phyloP scores from a whole-genome alignment of 1,140 invertebrate species.

The Ridgeia piscesae region DNA sequence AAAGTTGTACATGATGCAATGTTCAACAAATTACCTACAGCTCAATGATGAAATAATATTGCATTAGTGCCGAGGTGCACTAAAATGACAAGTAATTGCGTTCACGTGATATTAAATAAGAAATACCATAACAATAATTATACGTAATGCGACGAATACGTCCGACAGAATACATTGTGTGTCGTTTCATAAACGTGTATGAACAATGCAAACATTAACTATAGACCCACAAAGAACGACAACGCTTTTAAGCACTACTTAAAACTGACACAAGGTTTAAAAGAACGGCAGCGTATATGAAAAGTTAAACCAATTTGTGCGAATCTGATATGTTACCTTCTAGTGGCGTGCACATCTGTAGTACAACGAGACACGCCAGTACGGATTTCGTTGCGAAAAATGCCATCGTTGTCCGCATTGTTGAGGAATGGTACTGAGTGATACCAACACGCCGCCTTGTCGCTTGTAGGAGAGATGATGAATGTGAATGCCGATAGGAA shows the following conservation, averaged over 20 bases:
- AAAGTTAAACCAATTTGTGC: not conserved
- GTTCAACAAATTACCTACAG: no score
- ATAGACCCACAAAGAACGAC: not conserved
- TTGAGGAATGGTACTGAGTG: not conserved
- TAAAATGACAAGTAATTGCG: no score
- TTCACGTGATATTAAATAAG: no score
- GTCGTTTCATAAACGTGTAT: no score
- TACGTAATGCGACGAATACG: no score
- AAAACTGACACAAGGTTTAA: not conserved
- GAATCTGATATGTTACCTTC: not conserved
- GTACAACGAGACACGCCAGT: not conserved
- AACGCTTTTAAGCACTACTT: not conserved
- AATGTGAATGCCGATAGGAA: not conserved
- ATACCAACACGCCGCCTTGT: no score
- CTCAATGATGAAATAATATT: no score
- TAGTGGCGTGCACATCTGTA: not conserved
- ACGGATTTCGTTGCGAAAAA: not conserved
- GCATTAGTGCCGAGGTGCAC: no score
- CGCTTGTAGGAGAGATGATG: not conserved
- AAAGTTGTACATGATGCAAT: no score
- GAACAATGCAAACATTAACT: not conserved
- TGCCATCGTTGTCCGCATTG: not conserved
- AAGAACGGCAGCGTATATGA: not conserved
- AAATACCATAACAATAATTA: no score
- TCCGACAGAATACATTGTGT: no score